Conservation (phyloP, 2,113 vertebrate species). For the Falcunculus frontatus region DNA sequence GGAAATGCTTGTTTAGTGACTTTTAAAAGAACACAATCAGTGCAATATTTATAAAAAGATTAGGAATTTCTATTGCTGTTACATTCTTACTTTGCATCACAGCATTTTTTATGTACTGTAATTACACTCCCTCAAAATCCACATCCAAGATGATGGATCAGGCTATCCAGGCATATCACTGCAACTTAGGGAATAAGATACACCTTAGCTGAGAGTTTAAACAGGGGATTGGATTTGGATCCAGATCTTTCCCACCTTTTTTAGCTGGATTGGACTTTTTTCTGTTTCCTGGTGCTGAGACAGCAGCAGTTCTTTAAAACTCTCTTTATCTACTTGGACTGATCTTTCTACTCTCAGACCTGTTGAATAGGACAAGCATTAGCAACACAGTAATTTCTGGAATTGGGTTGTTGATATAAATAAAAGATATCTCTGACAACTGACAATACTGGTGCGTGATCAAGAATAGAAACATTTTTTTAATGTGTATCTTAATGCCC, state of each 20-base stretch:
- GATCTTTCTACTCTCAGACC: constrained; percentile 55
- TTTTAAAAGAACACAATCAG: background rate
- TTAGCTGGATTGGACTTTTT: background rate
- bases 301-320: background rate
- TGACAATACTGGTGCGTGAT: background rate
- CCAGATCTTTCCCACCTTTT: constrained; percentile 52
- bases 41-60: background rate
- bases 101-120: background rate
- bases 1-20: background rate
- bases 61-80: background rate
- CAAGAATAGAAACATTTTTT: background rate
- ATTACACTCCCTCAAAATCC: background rate
- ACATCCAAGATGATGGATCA: background rate
- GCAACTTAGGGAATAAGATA: background rate
- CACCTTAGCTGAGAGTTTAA: background rate
- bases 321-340: constrained; percentile 62
- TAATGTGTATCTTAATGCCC: background rate
- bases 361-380: background rate
- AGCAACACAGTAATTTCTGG: background rate
- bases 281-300: constrained; percentile 26
- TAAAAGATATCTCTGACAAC: background rate
- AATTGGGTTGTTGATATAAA: background rate
- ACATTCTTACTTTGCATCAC: background rate
- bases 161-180: background rate
- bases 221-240: background rate